Conservation (phyloP, 2,888 invertebrate genomes). For the Hirtodrosophila alboralis region DNA sequence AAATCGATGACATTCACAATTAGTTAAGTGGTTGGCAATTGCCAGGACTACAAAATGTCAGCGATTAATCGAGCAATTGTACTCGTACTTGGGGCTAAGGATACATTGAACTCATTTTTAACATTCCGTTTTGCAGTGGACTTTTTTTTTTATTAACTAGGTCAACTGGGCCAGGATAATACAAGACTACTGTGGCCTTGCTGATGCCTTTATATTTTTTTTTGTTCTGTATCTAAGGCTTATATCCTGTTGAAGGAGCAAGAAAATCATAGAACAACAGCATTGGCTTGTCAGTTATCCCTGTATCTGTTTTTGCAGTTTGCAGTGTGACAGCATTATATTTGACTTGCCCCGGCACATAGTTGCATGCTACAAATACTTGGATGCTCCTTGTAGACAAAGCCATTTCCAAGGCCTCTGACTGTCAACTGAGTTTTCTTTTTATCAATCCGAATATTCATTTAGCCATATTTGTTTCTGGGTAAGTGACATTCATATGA, state of each 20-base stretch:
- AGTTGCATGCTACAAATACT: conserved; percentile 20
- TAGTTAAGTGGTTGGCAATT: conserved; percentile 37
- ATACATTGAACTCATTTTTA: not conserved
- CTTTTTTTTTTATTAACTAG: conserved; percentile 18
- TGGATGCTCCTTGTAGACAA: conserved; percentile 3
- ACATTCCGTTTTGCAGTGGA: not conserved
- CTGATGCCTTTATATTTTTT: conserved; percentile 2
- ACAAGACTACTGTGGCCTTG: conserved; percentile 8
- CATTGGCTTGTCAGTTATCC: conserved; percentile 46
- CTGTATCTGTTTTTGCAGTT: conserved; percentile 35
- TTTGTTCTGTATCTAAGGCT: conserved; percentile 5
- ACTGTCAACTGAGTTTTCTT: conserved; percentile 14
- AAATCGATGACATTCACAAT: conserved; percentile 67
- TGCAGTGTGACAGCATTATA: conserved; percentile 52
- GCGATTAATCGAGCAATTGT: conserved; percentile 26
- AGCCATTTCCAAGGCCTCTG: conserved; percentile 26
- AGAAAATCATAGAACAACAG: conserved; percentile 24
- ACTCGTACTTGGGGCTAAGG: not conserved
- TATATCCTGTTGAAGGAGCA: conserved; percentile 3
- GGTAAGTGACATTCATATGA: conserved; percentile 34
- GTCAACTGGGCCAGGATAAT: conserved; percentile 10
- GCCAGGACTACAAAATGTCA: conserved; percentile 39
- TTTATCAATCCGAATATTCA: conserved; percentile 20
- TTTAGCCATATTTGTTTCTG: conserved; percentile 28
- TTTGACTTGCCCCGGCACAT: conserved; percentile 50